Evolutionary conservation across 1,140 invertebrate genomes (phyloP).

Genomic region (Psix sp.): DNA sequence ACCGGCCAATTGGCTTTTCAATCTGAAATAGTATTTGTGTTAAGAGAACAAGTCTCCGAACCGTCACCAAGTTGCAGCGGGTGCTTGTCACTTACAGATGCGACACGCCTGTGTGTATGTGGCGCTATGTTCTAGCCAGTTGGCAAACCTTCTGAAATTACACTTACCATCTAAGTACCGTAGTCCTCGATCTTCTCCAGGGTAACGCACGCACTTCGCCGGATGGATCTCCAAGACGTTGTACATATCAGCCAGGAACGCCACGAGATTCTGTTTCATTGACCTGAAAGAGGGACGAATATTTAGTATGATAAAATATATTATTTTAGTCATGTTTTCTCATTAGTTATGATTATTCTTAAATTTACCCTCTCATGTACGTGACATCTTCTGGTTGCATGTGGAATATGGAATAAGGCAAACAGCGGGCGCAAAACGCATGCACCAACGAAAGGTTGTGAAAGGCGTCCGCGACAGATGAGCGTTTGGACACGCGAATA

Average conservation of each 20-base stretch:
- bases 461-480: slow-evolving; percentile 90
- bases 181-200: slow-evolving; percentile 78
- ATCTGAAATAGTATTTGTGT: slow-evolving; percentile 5
- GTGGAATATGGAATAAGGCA: slow-evolving; percentile 95
- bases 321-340: too few species aligned
- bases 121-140: slow-evolving; percentile 40
- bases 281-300: slow-evolving; percentile 78
- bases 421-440: slow-evolving; percentile 88
- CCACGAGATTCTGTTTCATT: slow-evolving; percentile 94
- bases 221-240: slow-evolving; percentile 96
- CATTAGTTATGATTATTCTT: too few species aligned
- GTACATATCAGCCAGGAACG: slow-evolving; percentile 96
- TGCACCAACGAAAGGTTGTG: slow-evolving; percentile 95
- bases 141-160: neutral
- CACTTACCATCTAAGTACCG: slow-evolving; percentile 74
- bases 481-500: slow-evolving; percentile 84
- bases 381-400: slow-evolving; percentile 97
- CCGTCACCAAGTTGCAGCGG: slow-evolving; percentile 38
- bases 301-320: too few species aligned
- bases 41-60: slow-evolving; percentile 5
- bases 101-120: slow-evolving; percentile 38
- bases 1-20: slow-evolving; percentile 54
- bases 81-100: slow-evolving; percentile 24
- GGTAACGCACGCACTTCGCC: slow-evolving; percentile 90
- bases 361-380: slow-evolving; percentile 91